Evolutionary conservation across 2,797 vertebrate genomes (phyloP), one percentile per base, ranked within the genome.

Genomic region (Gymnothorax javanicus): DNA sequence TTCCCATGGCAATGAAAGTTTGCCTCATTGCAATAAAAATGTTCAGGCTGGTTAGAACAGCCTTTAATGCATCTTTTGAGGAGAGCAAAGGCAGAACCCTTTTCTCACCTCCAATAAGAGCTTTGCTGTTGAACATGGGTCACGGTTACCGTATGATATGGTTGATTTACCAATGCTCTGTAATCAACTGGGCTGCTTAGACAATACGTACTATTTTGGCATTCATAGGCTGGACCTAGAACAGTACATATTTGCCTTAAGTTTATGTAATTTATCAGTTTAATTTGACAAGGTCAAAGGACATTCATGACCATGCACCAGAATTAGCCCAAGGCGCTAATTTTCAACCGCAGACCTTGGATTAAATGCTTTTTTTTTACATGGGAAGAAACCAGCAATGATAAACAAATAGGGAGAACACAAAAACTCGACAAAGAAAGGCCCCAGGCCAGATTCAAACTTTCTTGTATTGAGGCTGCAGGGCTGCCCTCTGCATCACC

Each of bases 1-100:
- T 94, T 96, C 95, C 94, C 93, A 94, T 95, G 94, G 94, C 93
- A 96, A 92, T 94, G 90, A 92, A 93, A 95, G 93, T 95, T 94
- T 94, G 93, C 94, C 94, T 95, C 92, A 94, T 92, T 94, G 91
- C 92, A 90, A 92, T 90, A 90, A 88, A 85, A 90, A 89, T 91
- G 92, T 90, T 89, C 15, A 92, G 90, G 85, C 89, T 91, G 93
- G 93, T 94, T 95, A 93, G 92, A 89, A 43, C 85, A 88, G 85
- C 83, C 20, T 88, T 88, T 91, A 90, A 92, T 91, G 93, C 88
- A 88, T 92, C 92, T 86, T 73, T 4, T 9, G 84, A 86, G 56
- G 79, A 88, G 79, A 85, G 71, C 92, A 92, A 90, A 92, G 86
- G 86, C 83, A 73, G 83, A 54, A 92, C 89, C 91, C 89, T 92